phyloP scores from a whole-genome alignment of 2,113 vertebrate genomes.

The Calypte anna region DNA sequence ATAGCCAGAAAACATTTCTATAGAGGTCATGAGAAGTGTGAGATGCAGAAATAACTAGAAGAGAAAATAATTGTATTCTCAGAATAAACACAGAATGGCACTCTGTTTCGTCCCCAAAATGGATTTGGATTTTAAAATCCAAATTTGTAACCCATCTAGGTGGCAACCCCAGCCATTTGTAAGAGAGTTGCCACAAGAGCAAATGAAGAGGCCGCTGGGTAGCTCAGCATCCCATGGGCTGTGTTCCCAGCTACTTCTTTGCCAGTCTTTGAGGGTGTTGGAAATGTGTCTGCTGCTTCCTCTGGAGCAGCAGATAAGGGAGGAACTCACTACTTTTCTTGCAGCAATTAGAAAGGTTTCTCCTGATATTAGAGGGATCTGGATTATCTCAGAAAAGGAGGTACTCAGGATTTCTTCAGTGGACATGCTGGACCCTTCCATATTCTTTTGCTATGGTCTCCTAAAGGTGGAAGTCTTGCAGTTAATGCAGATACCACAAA shows the following conservation, averaged over 20 bases:
- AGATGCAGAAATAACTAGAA: neutral
- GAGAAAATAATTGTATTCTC: neutral
- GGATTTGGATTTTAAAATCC: too few species aligned
- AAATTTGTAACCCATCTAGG: neutral
- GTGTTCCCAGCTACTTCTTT: neutral
- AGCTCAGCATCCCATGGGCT: neutral
- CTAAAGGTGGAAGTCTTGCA: neutral
- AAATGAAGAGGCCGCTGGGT: fast-evolving
- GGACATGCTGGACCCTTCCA: neutral
- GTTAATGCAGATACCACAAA: neutral
- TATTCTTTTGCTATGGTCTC: neutral
- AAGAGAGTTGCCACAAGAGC: neutral
- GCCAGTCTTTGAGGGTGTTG: neutral
- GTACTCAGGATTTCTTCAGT: neutral
- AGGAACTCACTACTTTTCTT: neutral
- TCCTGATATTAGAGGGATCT: neutral
- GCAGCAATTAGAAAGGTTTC: neutral
- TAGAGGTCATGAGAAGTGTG: neutral
- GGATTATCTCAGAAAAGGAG: neutral
- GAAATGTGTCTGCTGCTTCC: neutral
- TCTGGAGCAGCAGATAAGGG: neutral
- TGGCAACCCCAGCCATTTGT: neutral
- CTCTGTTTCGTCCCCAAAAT: neutral
- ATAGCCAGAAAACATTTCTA: neutral
- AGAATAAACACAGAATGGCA: neutral